Evolutionary conservation across 1,140 invertebrate genomes (phyloP), one percentile per base, ranked within the genome.

Genomic region (Tetragnatha versicolor): DNA sequence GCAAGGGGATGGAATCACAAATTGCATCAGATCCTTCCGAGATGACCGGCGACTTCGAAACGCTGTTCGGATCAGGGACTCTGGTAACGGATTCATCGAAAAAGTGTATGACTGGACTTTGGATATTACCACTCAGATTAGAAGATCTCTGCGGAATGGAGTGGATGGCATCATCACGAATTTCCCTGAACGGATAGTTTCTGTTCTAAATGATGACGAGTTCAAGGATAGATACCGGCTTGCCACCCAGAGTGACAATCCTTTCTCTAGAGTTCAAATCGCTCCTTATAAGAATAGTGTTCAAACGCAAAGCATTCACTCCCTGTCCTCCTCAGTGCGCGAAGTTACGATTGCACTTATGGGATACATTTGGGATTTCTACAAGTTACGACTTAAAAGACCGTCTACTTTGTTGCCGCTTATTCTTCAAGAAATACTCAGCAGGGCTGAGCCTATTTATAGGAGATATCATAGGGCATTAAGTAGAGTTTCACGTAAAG

Each of bases 161-260:
- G 80, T 82, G 17, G 81, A 82, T 70, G 81, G 68, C 7, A 63
- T 82, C 1, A 61, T 82, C 14, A 82, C 81, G 12, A 82, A 82
- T 72, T 61, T 60, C 25, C 81, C 81, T 5, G 75, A 81, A 55
- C 49, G 79, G 27, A 51, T 81, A 3, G 22, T 63, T 12, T 49
- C 63, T 53, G 69, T 81, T n/a, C 35, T 81, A 6, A 60, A 79
- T 42, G 80, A 81, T 70, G 37, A 65, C 6, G 78, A 81, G 66
- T 81, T 81, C 37, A 68, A 51, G 31, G 69, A 65, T 7, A 68
- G 35, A 31, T 81, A 68, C 47, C 39, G 80, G 2, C 45, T 81
- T n/a, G 80, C 80, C 14, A 53, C 70, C 25, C 1, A 22, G n/a
- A 49, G 65, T 31, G 80, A 81, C n/a, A 72, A 68, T 69, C 80